phyloP scores from a whole-genome alignment of 2,113 vertebrate genomes.

The Regulus satrapa region DNA sequence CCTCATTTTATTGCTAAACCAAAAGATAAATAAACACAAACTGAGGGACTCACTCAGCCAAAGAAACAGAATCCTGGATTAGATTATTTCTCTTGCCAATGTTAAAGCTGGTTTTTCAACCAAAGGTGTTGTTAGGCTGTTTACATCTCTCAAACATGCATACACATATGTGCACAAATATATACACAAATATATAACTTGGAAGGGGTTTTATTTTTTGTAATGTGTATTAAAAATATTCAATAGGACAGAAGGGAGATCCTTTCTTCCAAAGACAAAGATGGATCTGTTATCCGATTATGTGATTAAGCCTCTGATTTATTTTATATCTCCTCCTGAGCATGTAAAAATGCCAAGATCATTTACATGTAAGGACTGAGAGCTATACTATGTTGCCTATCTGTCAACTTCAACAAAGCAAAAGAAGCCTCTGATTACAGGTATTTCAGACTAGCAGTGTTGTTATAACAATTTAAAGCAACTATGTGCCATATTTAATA shows the following conservation, averaged over 20 bases:
- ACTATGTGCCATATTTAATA: not conserved
- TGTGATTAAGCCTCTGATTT: not conserved
- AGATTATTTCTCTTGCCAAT: not conserved
- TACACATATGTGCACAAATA: not conserved
- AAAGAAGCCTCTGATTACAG: not conserved
- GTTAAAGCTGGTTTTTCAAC: not conserved
- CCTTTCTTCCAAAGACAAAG: not conserved
- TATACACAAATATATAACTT: not conserved
- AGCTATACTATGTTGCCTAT: not conserved
- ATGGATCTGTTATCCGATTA: not conserved
- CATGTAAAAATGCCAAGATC: not conserved
- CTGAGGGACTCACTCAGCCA: not conserved
- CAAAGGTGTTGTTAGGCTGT: not conserved
- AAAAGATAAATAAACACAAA: not conserved
- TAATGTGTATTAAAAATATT: not conserved
- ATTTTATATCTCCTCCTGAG: not conserved
- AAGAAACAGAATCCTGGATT: not conserved
- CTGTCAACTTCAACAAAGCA: not conserved
- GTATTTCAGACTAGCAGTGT: not conserved
- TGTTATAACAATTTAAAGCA: not conserved
- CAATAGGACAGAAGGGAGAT: not conserved
- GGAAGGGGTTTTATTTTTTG: not conserved
- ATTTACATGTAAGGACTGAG: not conserved
- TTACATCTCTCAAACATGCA: rapidly evolving
- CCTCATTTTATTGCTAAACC: not conserved